Conservation (phyloP, 2,888 invertebrate genomes). For the Mythimna lalbum region DNA sequence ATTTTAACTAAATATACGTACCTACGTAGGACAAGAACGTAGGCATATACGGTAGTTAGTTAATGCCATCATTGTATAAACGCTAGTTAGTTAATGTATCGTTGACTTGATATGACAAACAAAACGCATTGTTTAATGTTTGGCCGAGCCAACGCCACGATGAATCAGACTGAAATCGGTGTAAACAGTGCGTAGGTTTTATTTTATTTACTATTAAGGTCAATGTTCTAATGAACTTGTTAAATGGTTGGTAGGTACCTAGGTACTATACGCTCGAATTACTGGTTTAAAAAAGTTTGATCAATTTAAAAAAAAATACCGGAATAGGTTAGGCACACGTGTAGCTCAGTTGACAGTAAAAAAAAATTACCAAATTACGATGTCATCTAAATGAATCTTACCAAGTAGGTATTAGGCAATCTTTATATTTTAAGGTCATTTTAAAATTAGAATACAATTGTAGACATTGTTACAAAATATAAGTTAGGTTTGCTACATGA, state of each 20-base stretch:
- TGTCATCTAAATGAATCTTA: not conserved
- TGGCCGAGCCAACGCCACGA: constrained; percentile 28
- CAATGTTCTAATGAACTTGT: constrained; percentile 3
- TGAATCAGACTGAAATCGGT: constrained; percentile 30
- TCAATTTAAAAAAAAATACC: not conserved
- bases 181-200: constrained; percentile 27
- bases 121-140: constrained; percentile 43
- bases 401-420: not conserved
- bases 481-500: not conserved
- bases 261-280: not conserved
- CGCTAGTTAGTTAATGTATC: not conserved
- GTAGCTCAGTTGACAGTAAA: not conserved
- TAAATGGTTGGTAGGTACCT: not conserved
- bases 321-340: not conserved
- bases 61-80: constrained; percentile 9
- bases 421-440: not conserved
- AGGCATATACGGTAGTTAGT: no score
- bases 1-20: no score
- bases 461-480: not conserved
- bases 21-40: no score
- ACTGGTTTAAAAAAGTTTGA: not conserved
- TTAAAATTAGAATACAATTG: constrained; percentile 8
- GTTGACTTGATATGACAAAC: constrained; percentile 15
- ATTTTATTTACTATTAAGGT: constrained; percentile 18
- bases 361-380: not conserved